These are phyloP conservation scores for Disparrhopalites patrizii DNA, from an alignment of 2,888 invertebrate genomes.

Conservation along the genomic window DNA sequence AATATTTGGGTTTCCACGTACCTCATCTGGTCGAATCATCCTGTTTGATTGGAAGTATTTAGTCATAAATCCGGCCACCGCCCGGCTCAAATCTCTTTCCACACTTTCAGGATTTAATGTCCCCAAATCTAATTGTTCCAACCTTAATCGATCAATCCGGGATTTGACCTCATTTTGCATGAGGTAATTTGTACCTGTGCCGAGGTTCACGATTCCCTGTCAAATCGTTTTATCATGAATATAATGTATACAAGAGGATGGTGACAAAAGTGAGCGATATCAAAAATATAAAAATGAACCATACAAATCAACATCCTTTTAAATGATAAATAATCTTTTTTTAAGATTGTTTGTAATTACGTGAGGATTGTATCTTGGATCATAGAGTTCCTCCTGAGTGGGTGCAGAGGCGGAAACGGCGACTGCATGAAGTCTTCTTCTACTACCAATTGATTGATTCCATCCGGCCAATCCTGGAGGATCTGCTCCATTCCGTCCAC, in stretches of 20 bases:
- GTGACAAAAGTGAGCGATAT: no score
- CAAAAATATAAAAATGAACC: no score
- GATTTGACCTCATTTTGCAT: slow-evolving; percentile 18
- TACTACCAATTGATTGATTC: no score
- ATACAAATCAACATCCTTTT: not conserved
- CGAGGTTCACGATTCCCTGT: slow-evolving; percentile 26
- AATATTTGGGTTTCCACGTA: no score
- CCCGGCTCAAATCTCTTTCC: slow-evolving; percentile 7
- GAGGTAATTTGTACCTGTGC: slow-evolving; percentile 26
- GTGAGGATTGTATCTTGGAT: slow-evolving; percentile 8
- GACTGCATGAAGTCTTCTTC: no score
- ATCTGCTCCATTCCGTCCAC: no score
- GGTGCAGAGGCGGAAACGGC: no score
- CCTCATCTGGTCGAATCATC: not conserved
- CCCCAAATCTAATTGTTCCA: not conserved
- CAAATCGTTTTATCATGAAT: not conserved
- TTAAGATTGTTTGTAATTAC: not conserved
- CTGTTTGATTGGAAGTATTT: slow-evolving; percentile 19
- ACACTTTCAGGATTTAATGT: not conserved
- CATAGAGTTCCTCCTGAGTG: slow-evolving; percentile 11
- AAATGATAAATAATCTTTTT: not conserved
- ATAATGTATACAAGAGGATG: not conserved
- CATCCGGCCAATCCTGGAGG: no score
- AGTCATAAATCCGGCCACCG: slow-evolving; percentile 13
- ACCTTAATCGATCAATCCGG: not conserved